A percentile compares a stretch with the other conserved stretches of the same genome.
These are phyloP conservation scores for Punctoribates punctum DNA, from an alignment of 2,888 invertebrate genomes.

Conservation along the genomic window DNA sequence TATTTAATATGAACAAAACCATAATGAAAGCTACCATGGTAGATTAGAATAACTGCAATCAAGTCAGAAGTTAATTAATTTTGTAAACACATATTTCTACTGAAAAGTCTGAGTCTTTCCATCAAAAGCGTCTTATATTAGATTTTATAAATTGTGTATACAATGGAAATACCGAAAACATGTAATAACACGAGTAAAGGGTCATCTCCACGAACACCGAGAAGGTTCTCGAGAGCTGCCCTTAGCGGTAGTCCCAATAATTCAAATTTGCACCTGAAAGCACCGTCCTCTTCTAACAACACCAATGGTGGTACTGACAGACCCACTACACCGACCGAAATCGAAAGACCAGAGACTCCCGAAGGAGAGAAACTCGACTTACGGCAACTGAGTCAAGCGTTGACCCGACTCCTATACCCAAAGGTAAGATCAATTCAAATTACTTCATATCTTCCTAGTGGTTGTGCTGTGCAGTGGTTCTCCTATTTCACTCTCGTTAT, in stretches of 20 bases:
- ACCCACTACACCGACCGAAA: slow-evolving; percentile 36
- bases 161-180: neutral
- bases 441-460: neutral
- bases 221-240: neutral
- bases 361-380: slow-evolving; percentile 39
- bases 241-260: neutral
- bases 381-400: slow-evolving; percentile 36
- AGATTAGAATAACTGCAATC: too few species aligned
- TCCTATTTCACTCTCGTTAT: too few species aligned
- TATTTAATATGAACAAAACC: too few species aligned
- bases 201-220: neutral
- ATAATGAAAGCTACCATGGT: too few species aligned
- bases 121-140: too few species aligned
- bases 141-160: neutral
- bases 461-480: too few species aligned
- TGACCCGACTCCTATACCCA: slow-evolving; percentile 40
- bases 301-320: neutral
- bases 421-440: slow-evolving; percentile 34
- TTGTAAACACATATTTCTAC: neutral
- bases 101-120: neutral
- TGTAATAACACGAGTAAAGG: neutral
- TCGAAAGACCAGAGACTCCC: slow-evolving; percentile 31
- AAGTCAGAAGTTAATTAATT: neutral
- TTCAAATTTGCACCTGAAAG: neutral
- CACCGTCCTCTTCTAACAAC: neutral